Percentiles rank a stretch among this genome's conserved stretches.
Conservation (phyloP, 2,888 invertebrate species). For the Julus scanicus region DNA sequence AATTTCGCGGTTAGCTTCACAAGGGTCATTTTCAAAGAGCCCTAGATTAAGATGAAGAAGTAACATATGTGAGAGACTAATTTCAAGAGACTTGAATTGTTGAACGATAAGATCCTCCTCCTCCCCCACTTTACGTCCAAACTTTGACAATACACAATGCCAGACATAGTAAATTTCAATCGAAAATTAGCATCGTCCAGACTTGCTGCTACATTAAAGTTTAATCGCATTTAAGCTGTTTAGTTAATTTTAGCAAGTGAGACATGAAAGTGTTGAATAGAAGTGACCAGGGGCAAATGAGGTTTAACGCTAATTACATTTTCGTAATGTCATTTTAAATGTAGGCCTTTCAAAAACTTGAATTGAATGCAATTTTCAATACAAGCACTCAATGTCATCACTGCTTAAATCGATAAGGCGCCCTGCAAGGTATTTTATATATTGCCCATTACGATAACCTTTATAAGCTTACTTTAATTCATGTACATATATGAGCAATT, state of each 20-base stretch:
- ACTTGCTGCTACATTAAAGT: background rate
- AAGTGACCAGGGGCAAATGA: background rate
- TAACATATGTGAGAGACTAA: background rate
- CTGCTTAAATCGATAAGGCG: constrained; percentile 5
- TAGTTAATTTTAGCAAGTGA: constrained; percentile 28
- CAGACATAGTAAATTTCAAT: constrained; percentile 2
- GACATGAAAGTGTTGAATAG: constrained; percentile 23
- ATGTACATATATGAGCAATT: background rate
- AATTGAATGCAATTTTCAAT: constrained; percentile 29
- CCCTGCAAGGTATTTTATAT: background rate
- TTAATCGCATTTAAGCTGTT: background rate
- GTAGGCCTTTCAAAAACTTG: background rate
- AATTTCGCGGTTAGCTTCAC: no score
- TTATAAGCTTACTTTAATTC: background rate
- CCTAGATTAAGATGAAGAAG: background rate
- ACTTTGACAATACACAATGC: background rate
- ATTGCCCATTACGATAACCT: constrained; percentile 41
- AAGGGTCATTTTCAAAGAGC: no score
- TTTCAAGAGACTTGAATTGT: background rate
- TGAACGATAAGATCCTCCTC: background rate
- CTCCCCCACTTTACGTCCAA: background rate
- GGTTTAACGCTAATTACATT: constrained; percentile 21
- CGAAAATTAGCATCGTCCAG: background rate
- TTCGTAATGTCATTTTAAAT: background rate
- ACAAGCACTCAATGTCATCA: constrained; percentile 30